Conservation (phyloP, 2,888 invertebrate genomes). For the Drosophila nigritarsus region DNA sequence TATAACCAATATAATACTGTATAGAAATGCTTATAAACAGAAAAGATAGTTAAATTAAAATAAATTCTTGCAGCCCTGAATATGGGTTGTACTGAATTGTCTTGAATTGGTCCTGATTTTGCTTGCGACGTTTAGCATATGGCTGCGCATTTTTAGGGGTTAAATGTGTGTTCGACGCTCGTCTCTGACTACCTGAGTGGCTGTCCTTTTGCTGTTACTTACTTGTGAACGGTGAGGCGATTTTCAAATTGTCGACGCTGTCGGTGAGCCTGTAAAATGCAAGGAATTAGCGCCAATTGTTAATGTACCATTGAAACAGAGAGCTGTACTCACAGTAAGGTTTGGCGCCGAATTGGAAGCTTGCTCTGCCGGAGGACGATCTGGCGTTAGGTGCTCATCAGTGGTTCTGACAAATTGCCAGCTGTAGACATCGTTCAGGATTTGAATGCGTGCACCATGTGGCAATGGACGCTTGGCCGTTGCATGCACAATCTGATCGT, state of each 20-base stretch:
- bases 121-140: constrained; percentile 18
- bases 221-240: constrained; percentile 83
- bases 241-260: constrained; percentile 60
- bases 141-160: constrained; percentile 42
- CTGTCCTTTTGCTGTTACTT: constrained; percentile 55
- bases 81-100: not conserved
- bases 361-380: constrained; percentile 65
- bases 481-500: constrained; percentile 66
- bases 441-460: constrained; percentile 76
- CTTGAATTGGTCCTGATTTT: constrained; percentile 13
- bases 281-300: constrained; percentile 10
- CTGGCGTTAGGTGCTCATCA: constrained; percentile 47
- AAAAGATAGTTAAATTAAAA: not conserved
- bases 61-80: not conserved
- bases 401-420: constrained; percentile 74
- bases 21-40: not conserved
- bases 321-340: constrained; percentile 64
- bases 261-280: constrained; percentile 47
- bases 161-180: constrained; percentile 12
- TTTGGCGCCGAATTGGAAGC: constrained; percentile 81
- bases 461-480: constrained; percentile 73
- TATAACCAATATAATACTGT: not conserved
- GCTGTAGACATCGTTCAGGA: constrained; percentile 78
- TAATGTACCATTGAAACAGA: constrained; percentile 14
- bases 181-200: constrained; percentile 48